Evolutionary conservation across 2,113 vertebrate genomes (phyloP), one percentile per base, ranked within the genome.

Genomic region (Progne subis): DNA sequence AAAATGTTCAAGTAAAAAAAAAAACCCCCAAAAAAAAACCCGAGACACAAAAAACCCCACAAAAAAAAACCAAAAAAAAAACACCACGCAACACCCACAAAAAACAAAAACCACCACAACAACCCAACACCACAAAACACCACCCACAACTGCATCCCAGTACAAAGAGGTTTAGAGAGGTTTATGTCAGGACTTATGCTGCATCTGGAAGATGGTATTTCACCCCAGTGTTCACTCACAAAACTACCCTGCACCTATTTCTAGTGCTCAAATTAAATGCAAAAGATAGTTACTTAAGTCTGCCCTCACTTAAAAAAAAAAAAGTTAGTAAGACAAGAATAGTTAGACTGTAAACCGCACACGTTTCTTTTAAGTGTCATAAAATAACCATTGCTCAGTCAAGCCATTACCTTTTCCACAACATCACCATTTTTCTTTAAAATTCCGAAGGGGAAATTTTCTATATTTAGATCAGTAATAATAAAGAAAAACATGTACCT

Each of bases 401-500:
- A 98, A 98, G 98, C 98, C 95, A 98, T 96, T 98, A 98, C 98
- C 98, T 98, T 97, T 98, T 97, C 98, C 98, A 98, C 97, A 98
- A 98, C 98, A 98, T 97, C 96, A 98, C 80, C 97, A 97, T 98
- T 98, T 98, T 95, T 97, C 96, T 97, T 98, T 97, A 96, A 96
- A 98, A 98, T 98, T 99, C 98, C 98, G 97, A 98, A 99, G 98
- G 99, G 99, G 99, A 99, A 98, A 98, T 98, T 98, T 98, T 99
- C 99, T 99, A 98, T 98, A 99, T 99, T 99, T 98, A 99, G 98
- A 99, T 99, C 98, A 99, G 99, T 99, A 98, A 98, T 98, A 99
- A 99, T 99, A 99, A 99, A 98, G 98, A 98, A 99, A 99, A 99
- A 99, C 99, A 99, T 99, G 99, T 99, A 99, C 99, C 99, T 99